Evolutionary conservation across 2,797 vertebrate species (phyloP).

Genomic region (Florisuga fusca): DNA sequence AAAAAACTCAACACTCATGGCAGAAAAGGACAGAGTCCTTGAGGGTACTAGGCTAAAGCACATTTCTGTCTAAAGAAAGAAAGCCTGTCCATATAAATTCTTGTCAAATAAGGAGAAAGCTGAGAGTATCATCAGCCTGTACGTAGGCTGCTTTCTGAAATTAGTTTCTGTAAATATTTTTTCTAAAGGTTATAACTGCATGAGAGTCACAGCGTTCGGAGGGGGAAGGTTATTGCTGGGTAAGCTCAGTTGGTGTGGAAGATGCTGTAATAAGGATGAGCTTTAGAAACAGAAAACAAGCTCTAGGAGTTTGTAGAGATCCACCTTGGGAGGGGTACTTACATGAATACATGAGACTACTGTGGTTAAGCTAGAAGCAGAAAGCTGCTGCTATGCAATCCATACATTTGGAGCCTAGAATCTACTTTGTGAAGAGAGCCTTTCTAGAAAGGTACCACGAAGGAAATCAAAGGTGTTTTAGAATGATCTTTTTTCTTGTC

Average conservation of each 20-base stretch:
- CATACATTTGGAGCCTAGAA: neutral
- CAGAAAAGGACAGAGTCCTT: neutral
- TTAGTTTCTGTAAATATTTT: neutral
- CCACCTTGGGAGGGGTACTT: neutral
- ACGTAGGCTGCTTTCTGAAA: neutral
- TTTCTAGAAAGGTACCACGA: neutral
- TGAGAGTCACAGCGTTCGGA: neutral
- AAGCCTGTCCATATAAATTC: neutral
- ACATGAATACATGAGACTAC: neutral
- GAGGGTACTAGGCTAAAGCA: neutral
- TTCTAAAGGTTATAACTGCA: neutral
- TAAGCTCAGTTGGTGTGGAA: neutral
- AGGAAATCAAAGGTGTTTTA: neutral
- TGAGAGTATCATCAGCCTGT: neutral
- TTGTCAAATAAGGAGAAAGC: neutral
- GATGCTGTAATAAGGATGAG: neutral
- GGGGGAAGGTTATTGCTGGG: neutral
- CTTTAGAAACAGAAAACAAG: neutral
- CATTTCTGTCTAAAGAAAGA: neutral
- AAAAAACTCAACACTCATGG: neutral
- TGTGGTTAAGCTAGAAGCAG: neutral
- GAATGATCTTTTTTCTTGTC: neutral
- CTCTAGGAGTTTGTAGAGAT: neutral
- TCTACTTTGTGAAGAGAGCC: neutral
- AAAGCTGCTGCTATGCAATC: neutral